phyloP scores from a whole-genome alignment of 2,113 vertebrate species.

The Chinchilla lanigera region DNA sequence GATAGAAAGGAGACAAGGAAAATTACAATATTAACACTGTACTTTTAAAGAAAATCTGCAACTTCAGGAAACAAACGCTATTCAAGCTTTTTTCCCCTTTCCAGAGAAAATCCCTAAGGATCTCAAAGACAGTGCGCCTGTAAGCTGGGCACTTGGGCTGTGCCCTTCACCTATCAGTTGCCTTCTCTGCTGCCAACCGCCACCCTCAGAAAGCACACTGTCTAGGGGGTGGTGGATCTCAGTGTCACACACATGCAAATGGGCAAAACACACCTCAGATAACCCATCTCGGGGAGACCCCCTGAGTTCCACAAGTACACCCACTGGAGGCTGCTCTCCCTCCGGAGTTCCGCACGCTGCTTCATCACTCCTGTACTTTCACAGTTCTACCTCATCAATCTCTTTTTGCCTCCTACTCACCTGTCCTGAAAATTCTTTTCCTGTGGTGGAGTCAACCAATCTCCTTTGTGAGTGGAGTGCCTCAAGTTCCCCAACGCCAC shows the following conservation, averaged over 20 bases:
- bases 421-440: background rate
- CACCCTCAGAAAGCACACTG: background rate
- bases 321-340: background rate
- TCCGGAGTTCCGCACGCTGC: background rate
- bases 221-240: background rate
- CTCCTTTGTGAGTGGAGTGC: background rate
- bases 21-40: background rate
- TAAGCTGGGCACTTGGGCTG: background rate
- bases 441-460: background rate
- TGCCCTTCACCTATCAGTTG: background rate
- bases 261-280: background rate
- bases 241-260: background rate
- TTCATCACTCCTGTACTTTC: background rate
- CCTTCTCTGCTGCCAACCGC: background rate
- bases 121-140: background rate
- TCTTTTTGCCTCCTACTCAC: background rate
- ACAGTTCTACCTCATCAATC: background rate
- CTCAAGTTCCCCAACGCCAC: background rate
- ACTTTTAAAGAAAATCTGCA: background rate
- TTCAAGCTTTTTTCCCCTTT: background rate
- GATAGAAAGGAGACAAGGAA: background rate
- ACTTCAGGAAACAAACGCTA: background rate
- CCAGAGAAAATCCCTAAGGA: background rate
- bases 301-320: background rate
- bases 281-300: background rate